Evolutionary conservation across 64 coral and sea anemone genomes (phyloP), one percentile per base, ranked within the genome.

Genomic region (Cladopsammia gracilis): DNA sequence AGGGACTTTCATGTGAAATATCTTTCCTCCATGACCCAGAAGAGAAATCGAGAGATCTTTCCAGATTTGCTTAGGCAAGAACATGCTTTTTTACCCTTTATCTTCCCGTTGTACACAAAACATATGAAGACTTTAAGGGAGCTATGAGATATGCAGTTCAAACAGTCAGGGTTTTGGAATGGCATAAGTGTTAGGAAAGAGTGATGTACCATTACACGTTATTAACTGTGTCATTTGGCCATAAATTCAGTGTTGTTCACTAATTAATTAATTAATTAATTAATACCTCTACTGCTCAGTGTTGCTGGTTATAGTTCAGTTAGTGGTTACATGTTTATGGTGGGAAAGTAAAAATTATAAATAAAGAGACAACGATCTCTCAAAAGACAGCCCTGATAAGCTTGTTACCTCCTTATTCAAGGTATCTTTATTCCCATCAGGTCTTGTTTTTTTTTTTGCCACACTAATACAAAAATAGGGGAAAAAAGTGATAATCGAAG

Each of bases 21-120:
- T 52, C 64, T n/a, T 87, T 87, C 20, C 84, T 87, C 26, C 84
- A 87, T 45, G 65, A 85, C 7, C 52, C 58, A 48, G 84, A 87
- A 48, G 47, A 71, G 48, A 70, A 87, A 22, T 45, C 81, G 4
- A 52, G 24, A 59, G 50, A 42, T 23, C 22, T 85, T 34, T 85
- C 82, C 19, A 23, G 46, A 62, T 85, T 64, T 85, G 22, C 82
- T 26, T 67, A 62, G 62, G 62, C 58, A 22, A 49, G 26, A 67
- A 64, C 59, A 68, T 85, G 82, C 23, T 6, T 18, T 23, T 15
- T 7, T 86, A 86, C 20, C 24, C 13, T 71, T 25, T 20, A 71
- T 50, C 48, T 86, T 53, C 22, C 67, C 22, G 64, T 68, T 18
- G 47, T 86, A 70, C 64, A 86, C 45, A 46, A 70, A 26, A 86